phyloP scores from a whole-genome alignment of 2,113 vertebrate genomes.

The Bubo bubo region DNA sequence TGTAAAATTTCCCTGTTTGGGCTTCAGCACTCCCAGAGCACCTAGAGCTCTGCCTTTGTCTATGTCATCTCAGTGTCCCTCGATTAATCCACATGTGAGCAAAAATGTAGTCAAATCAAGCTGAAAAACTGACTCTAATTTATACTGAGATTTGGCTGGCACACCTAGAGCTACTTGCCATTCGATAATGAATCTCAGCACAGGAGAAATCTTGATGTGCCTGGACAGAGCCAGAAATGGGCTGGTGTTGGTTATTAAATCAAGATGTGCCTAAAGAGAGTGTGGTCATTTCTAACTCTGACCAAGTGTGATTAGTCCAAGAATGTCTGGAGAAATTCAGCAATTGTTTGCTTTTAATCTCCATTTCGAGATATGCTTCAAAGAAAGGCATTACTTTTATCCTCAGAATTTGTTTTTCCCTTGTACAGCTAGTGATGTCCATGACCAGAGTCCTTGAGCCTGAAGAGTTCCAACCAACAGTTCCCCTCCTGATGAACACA shows the following conservation, averaged over 20 bases:
- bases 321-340: background rate
- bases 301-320: background rate
- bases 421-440: background rate
- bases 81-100: background rate
- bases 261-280: background rate
- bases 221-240: background rate
- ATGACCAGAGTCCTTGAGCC: background rate
- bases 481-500: background rate
- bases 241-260: background rate
- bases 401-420: background rate
- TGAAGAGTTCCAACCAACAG: background rate
- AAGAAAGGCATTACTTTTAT: background rate
- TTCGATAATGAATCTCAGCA: background rate
- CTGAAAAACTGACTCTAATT: background rate
- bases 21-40: background rate
- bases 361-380: background rate
- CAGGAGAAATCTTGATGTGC: background rate
- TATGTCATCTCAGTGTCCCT: background rate
- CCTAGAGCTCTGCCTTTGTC: background rate
- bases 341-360: background rate
- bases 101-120: background rate
- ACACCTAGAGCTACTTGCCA: background rate
- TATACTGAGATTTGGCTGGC: background rate
- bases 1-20: background rate
- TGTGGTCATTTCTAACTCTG: background rate